These are phyloP conservation scores for Popillia japonica DNA, from an alignment of 1,140 invertebrate genomes.

Conservation along the genomic window DNA sequence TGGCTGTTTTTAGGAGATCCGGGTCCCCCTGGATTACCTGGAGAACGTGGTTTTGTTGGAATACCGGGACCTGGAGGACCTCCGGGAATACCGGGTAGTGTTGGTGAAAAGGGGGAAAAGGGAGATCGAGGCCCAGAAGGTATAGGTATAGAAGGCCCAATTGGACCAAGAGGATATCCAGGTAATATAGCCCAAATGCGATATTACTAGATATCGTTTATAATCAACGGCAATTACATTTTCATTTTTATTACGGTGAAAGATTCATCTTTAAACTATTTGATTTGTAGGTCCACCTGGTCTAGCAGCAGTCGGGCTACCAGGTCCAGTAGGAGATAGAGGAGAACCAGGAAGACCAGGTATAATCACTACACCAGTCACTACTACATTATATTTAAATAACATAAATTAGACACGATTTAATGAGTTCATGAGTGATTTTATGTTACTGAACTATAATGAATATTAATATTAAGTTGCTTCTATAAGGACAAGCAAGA, in stretches of 20 bases:
- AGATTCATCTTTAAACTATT: no score
- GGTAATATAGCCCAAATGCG: no score
- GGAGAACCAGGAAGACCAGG: slow-evolving; percentile 73
- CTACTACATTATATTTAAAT: no score
- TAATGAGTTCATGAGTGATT: no score
- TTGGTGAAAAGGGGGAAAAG: slow-evolving; percentile 75
- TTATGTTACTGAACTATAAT: no score
- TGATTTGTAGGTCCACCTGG: slow-evolving; percentile 65
- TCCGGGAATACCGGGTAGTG: slow-evolving; percentile 65
- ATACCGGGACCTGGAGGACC: slow-evolving; percentile 68
- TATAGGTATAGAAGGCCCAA: slow-evolving; percentile 72
- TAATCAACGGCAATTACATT: background rate
- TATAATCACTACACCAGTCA: no score
- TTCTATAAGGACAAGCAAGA: no score
- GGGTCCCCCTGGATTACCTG: slow-evolving; percentile 56
- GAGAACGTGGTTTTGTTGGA: slow-evolving; percentile 70
- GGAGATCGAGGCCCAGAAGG: slow-evolving; percentile 76
- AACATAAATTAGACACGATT: no score
- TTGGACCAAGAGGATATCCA: slow-evolving; percentile 70
- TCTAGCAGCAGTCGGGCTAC: slow-evolving; percentile 67
- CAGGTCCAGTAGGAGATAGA: slow-evolving; percentile 68
- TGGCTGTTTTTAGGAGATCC: slow-evolving; percentile 51
- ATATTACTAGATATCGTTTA: no score
- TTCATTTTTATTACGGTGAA: slow-evolving; percentile 39
- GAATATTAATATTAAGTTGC: no score